Evolutionary conservation across 1,140 invertebrate species (phyloP).

Genomic region (Scaptomyza graminum): DNA sequence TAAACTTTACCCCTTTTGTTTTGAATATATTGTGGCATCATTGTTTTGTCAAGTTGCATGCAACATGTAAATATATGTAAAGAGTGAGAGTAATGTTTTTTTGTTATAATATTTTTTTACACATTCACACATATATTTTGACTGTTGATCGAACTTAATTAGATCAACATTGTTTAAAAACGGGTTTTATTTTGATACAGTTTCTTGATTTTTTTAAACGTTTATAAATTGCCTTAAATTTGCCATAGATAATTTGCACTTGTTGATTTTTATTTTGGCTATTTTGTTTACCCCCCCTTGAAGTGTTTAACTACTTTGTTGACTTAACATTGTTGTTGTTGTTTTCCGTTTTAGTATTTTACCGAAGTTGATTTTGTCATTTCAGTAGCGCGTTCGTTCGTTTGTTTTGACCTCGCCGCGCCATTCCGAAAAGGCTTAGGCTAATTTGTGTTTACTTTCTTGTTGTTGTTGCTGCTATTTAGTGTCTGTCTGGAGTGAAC

Average conservation of each 20-base stretch:
- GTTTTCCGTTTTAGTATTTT: conserved; percentile 24
- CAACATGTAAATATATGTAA: conserved; percentile 18
- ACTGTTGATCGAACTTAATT: not conserved
- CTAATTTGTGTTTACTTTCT: conserved; percentile 72
- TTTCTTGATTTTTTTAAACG: not conserved
- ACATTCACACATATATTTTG: conserved; percentile 5
- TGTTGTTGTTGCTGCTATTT: conserved; percentile 25
- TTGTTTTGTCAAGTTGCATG: conserved; percentile 36
- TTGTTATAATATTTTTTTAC: not conserved
- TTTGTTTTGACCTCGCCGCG: conserved; percentile 30
- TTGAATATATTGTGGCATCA: conserved; percentile 4
- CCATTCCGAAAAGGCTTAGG: conserved; percentile 50
- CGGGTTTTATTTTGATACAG: not conserved
- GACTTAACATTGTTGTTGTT: conserved; percentile 36
- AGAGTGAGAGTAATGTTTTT: too few relatives aligned
- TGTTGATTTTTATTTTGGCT: conserved; percentile 57
- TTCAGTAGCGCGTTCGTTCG: conserved; percentile 61
- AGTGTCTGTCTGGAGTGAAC: not conserved
- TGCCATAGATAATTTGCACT: conserved; percentile 60
- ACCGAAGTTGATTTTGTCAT: conserved; percentile 54
- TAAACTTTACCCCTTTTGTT: not conserved
- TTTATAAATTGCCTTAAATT: conserved; percentile 43
- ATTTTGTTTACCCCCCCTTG: conserved; percentile 51
- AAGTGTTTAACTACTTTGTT: conserved; percentile 44
- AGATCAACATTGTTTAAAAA: not conserved